Evolutionary conservation across 2,888 invertebrate genomes (phyloP), one percentile per base, ranked within the genome.

Genomic region (Bursaphelenchus okinawaensis): DNA sequence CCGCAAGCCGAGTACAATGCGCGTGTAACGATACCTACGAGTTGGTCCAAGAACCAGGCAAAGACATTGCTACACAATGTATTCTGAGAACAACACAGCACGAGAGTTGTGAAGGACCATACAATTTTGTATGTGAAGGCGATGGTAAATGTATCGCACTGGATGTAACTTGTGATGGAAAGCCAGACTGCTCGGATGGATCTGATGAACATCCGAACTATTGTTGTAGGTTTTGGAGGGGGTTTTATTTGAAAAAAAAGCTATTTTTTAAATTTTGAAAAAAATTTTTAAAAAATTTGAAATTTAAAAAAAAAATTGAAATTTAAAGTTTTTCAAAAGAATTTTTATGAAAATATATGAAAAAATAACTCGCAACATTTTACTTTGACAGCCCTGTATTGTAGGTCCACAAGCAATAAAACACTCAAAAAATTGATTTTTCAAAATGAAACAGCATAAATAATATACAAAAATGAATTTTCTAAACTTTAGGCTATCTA

Each of bases 181-280:
- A 94, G 83, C 91, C 93, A 78, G 94, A 96, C 83, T 96, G 96
- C 82, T 90, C 91, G 0, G 94, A 95, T 82, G 93, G 92, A 8
- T 91, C 92, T 4, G 96, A 98, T 80, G 96, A 98, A 82, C 91
- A 92, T 56, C 66, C 71, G 24, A 79, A 81, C 66, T 80, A 29
- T 50, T 63, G 63, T 6, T 64, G 55, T 55, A 54, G 26, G 54
- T 54, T 54, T 54, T 54, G 40, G 29, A 12, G 12, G 7, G 29
- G 40, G n/a, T 31, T 40, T 57, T 27, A 54, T 54, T 54, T 56
- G 8, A 28, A 26, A 23, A 23, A 56, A 23, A 28, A 56, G 22
- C 26, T 8, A 16, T 4, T 60, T 59, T 23, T 16, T 0, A 24
- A 16, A 24, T 23, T 23, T 22, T 20, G 9, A 4, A 24, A 22